These are phyloP conservation scores for Sinosuthora webbiana DNA, from an alignment of 2,113 vertebrate genomes.

Conservation along the genomic window DNA sequence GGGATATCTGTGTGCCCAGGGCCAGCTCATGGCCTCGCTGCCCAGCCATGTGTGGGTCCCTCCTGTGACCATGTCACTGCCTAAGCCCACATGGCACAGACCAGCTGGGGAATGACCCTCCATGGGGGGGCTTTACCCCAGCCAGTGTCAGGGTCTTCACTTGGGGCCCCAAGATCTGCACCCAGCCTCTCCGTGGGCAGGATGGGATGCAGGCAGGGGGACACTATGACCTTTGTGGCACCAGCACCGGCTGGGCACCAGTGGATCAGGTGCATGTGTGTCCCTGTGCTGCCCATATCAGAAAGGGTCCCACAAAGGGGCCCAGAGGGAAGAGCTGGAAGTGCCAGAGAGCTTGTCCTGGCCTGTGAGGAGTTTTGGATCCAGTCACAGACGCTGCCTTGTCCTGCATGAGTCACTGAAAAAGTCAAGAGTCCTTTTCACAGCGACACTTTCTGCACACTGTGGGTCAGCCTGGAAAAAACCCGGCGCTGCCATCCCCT, in stretches of 20 bases:
- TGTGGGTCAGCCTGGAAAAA: neutral
- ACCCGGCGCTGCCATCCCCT: neutral
- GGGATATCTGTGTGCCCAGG: neutral
- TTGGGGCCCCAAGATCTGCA: neutral
- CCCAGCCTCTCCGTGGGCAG: rapidly evolving
- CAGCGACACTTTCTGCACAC: neutral
- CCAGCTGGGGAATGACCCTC: neutral
- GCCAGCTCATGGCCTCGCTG: neutral
- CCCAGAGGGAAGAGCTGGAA: neutral
- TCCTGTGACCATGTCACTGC: neutral
- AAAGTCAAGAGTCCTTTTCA: neutral
- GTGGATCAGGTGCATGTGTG: rapidly evolving
- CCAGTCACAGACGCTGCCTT: neutral
- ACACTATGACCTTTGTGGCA: neutral
- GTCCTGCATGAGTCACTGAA: neutral
- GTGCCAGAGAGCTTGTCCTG: rapidly evolving
- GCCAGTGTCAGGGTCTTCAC: too few relatives aligned
- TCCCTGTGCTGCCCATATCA: neutral
- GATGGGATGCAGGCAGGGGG: neutral
- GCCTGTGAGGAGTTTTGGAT: neutral
- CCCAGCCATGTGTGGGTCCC: rapidly evolving
- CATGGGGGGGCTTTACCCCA: neutral
- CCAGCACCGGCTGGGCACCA: neutral
- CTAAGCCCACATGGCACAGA: rapidly evolving
- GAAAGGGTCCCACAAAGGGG: neutral